phyloP scores from a whole-genome alignment of 1,140 invertebrate genomes.

The Paramacrobiotus metropolitanus region DNA sequence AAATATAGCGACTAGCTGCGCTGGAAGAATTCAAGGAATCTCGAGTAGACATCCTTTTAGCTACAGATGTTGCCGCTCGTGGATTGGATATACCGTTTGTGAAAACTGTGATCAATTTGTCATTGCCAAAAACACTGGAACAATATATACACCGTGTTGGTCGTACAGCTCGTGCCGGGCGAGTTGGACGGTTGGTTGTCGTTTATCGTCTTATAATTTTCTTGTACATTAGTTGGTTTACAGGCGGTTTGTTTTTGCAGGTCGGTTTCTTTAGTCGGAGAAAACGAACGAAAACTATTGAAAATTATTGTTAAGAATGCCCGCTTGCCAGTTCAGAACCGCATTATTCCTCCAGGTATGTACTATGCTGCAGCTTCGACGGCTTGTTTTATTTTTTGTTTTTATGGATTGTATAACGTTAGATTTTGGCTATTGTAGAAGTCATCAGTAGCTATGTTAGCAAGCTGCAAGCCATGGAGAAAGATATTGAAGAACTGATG shows the following conservation, averaged over 20 bases:
- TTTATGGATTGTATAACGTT: not conserved
- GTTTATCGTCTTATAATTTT: no score
- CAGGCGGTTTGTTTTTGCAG: conserved; percentile 30
- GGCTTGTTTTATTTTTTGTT: not conserved
- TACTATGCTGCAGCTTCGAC: no score
- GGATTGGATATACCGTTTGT: conserved; percentile 88
- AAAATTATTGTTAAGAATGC: conserved; percentile 75
- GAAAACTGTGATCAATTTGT: conserved; percentile 83
- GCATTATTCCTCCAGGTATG: conserved; percentile 49
- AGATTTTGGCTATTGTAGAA: no score
- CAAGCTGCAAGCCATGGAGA: not conserved
- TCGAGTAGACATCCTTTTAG: conserved; percentile 66
- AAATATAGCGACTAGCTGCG: conserved; percentile 7
- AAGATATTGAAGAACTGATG: not conserved
- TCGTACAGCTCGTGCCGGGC: conserved; percentile 73
- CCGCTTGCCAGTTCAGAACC: conserved; percentile 54
- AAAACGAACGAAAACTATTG: conserved; percentile 63
- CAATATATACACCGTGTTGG: conserved; percentile 90
- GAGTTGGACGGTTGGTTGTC: conserved; percentile 22
- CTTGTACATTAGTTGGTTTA: no score
- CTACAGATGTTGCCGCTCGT: conserved; percentile 84
- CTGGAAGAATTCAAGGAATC: conserved; percentile 69
- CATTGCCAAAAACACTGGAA: conserved; percentile 72
- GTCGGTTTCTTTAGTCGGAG: conserved; percentile 76
- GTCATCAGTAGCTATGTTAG: not conserved